Conservation (phyloP, 2,888 invertebrate genomes). For the Hirtodrosophila confusa region DNA sequence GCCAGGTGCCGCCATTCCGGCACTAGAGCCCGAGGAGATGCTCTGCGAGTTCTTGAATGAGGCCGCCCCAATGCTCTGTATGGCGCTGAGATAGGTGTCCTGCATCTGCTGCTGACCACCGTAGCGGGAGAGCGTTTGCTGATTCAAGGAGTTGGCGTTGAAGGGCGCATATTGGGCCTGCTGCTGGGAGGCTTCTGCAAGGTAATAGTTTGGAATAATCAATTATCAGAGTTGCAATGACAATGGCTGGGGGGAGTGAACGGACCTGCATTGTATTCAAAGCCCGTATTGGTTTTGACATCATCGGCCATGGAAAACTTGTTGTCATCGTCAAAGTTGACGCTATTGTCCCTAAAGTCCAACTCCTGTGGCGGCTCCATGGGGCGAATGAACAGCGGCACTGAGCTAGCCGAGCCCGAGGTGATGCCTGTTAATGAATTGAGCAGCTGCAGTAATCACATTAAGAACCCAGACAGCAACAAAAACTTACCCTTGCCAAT, state of each 20-base stretch:
- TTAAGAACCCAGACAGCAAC: not conserved
- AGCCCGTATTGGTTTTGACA: slow-evolving; percentile 62
- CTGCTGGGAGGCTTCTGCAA: slow-evolving; percentile 84
- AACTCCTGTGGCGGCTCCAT: slow-evolving; percentile 87
- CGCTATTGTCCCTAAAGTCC: slow-evolving; percentile 91
- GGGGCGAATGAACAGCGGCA: slow-evolving; percentile 82
- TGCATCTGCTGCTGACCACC: slow-evolving; percentile 87
- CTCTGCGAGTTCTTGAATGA: slow-evolving; percentile 80
- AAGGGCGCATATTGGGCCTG: slow-evolving; percentile 84
- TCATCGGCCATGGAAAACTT: slow-evolving; percentile 67
- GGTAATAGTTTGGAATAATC: too few species aligned
- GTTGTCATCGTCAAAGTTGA: slow-evolving; percentile 84
- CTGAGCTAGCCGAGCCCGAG: slow-evolving; percentile 82
- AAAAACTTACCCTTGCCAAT: slow-evolving; percentile 89
- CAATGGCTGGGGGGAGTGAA: not conserved
- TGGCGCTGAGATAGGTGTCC: slow-evolving; percentile 86
- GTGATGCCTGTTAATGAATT: slow-evolving; percentile 78
- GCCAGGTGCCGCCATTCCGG: slow-evolving; percentile 60
- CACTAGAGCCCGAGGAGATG: slow-evolving; percentile 62
- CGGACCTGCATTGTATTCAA: slow-evolving; percentile 81
- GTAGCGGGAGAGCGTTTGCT: slow-evolving; percentile 83
- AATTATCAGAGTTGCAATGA: not conserved
- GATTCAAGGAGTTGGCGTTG: slow-evolving; percentile 72
- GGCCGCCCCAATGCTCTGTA: slow-evolving; percentile 79
- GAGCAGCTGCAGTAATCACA: not conserved